Percentiles rank a stretch among this genome's conserved stretches.
phyloP scores from a whole-genome alignment of 2,797 vertebrate species.

The Urosaurus nigricauda region DNA sequence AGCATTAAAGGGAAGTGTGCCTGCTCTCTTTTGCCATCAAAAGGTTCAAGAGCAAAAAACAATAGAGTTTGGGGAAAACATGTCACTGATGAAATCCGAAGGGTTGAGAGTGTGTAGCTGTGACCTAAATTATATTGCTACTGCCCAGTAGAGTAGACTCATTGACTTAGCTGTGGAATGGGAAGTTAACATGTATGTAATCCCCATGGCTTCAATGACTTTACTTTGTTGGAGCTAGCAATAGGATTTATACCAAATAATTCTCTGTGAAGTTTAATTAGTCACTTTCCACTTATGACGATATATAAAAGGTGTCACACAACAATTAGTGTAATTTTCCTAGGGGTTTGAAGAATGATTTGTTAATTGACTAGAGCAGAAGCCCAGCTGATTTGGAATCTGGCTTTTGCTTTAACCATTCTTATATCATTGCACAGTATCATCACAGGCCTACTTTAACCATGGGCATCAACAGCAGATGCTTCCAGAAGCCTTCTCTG shows the following conservation, averaged over 20 bases:
- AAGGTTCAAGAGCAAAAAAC: neutral
- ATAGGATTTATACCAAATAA: too few species aligned
- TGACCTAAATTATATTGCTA: too few species aligned
- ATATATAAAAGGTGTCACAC: neutral
- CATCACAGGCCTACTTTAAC: neutral
- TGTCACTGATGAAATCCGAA: neutral
- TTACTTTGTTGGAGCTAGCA: too few species aligned
- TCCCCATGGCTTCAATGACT: too few species aligned
- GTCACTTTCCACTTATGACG: too few species aligned
- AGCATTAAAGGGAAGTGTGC: too few species aligned
- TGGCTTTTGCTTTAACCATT: constrained; percentile 3
- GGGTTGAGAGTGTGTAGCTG: too few species aligned
- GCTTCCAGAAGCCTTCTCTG: neutral
- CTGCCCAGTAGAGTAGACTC: too few species aligned
- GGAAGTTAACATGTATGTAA: too few species aligned
- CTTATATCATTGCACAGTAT: neutral
- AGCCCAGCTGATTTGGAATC: neutral
- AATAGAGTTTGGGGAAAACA: neutral
- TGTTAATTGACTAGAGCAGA: neutral
- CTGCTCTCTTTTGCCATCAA: neutral
- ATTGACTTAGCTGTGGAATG: too few species aligned
- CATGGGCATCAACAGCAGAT: neutral
- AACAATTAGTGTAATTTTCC: neutral
- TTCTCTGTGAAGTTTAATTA: neutral
- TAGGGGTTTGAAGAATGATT: neutral